Evolutionary conservation across 2,113 vertebrate species (phyloP).

Genomic region (Otis tarda): DNA sequence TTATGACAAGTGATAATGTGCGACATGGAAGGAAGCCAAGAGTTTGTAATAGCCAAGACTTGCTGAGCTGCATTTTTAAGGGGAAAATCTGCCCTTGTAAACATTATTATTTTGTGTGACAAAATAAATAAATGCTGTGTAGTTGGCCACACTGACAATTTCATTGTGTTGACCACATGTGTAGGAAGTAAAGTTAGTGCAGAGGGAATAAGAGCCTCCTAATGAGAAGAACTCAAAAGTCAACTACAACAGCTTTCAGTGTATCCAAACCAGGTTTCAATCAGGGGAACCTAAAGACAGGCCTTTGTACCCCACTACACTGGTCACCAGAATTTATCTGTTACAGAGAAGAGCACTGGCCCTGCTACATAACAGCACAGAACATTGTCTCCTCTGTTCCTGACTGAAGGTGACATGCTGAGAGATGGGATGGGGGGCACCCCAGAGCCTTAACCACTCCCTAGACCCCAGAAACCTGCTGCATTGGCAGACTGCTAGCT

Average conservation of each 20-base stretch:
- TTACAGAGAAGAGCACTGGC: neutral
- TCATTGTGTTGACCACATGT: neutral
- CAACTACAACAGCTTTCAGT: neutral
- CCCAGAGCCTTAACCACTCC: neutral
- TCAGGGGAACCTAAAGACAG: neutral
- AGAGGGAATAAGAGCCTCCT: neutral
- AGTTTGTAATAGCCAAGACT: neutral
- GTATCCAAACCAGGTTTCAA: neutral
- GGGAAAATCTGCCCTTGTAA: neutral
- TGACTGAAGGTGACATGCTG: neutral
- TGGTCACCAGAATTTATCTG: neutral
- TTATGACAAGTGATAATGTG: slow-evolving; percentile 46
- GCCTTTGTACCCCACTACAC: neutral
- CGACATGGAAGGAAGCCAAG: slow-evolving; percentile 22
- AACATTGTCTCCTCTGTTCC: neutral
- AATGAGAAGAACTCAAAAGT: neutral
- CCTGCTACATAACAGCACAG: neutral
- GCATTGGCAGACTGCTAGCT: neutral
- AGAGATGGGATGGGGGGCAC: neutral
- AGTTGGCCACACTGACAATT: neutral
- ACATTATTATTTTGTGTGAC: neutral
- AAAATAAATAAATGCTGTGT: neutral
- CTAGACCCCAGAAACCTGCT: neutral
- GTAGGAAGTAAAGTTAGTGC: neutral
- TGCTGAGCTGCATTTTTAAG: neutral